Evolutionary conservation across 2,113 vertebrate genomes (phyloP), one percentile per base, ranked within the genome.

Genomic region (Lontra canadensis): DNA sequence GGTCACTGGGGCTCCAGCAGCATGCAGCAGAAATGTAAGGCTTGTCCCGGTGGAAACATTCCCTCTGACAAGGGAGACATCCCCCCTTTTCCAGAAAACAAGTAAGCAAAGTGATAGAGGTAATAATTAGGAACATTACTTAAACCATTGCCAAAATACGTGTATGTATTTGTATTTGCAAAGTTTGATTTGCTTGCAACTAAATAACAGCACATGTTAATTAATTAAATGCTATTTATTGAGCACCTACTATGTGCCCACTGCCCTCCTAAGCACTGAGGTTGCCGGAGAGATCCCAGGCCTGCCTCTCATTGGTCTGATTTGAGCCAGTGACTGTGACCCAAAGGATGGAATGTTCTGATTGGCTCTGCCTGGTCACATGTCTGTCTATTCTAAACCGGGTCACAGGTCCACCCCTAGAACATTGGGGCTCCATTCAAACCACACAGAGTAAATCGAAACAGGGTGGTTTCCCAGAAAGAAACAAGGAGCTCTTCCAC

Each of bases 1-100:
- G 0, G 65, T 14, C 21, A 11, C 21, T 0, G 6, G 12, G 10
- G 47, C 36, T 23, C 9, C 10, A 17, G 8, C 2, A n/a, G 61
- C 49, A 49, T 36, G 13, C 9, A 21, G 2, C 47, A 76, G 86
- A 20, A 44, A 23, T n/a, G 7, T 52, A 3, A 4, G 1, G 9
- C 21, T 20, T 7, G 9, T 39, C 34, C 74, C 2, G 3, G 21
- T 42, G 29, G 23, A 74, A 25, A 31, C 42, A 6, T 10, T 1
- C 0, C 15, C 2, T 39, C 23, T 26, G 3, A 18, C 44, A 44
- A 31, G 55, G 57, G 47, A 44, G 42, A 21, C 31, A 7, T 1
- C 4, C 31, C 44, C 29, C 4, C 17, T 29, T 76, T 76, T 15
- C 57, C 26, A 15, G 11, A 90, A 78, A 20, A 78, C 25, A 29